Base-by-base conservation (phyloP, 2,113 vertebrate genomes). In the Chaetorhynchus papuensis region DNA sequence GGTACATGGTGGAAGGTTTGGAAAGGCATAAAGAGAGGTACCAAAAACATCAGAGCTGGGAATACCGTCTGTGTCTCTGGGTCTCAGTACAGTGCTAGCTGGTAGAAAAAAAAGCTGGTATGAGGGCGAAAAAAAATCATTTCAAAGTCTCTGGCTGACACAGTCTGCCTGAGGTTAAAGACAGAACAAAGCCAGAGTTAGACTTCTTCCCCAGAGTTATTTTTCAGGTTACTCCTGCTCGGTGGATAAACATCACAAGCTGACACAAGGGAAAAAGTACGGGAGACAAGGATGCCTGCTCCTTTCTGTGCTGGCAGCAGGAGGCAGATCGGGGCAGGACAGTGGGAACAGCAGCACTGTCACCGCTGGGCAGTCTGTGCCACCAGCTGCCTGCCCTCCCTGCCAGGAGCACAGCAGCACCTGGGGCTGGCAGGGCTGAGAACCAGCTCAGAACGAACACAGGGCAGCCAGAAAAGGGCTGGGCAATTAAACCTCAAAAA, bases 361-460 rank as follows among this genome's bases (percentile, higher is more conserved):
- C 53, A 45, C 72, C 7, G 7, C 72, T 27, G 64, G 0, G 0
- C 14, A 4, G 0, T 5, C 0, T 1, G 12, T 50, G 44, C 39
- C 49, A 56, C 17, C 53, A 9, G 18, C 74, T 41, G 50, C 41
- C 59, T 2, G 28, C 17, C 49, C 27, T 31, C 31, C 35, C 21
- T 0, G 1, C 28, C 42, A 16, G 15, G 20, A 15, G 0, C 2
- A 2, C 68, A 30, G 44, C 33, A 12, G 52, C 57, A 11, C 17
- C 33, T 3, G 4, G 54, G 76, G 42, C 30, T 72, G 69, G 44
- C 10, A 3, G 28, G 35, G 60, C 65, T 15, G n/a, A 4, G 11
- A 35, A 5, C 35, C 28, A 14, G 47, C 47, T 47, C 10, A 2
- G 50, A 41, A 23, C 27, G 2, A 26, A 33, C 15, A 31, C 39